A percentile compares a stretch with the other conserved stretches of the same genome.
Conservation (phyloP, 1,140 invertebrate genomes). For the Chionoecetes opilio region DNA sequence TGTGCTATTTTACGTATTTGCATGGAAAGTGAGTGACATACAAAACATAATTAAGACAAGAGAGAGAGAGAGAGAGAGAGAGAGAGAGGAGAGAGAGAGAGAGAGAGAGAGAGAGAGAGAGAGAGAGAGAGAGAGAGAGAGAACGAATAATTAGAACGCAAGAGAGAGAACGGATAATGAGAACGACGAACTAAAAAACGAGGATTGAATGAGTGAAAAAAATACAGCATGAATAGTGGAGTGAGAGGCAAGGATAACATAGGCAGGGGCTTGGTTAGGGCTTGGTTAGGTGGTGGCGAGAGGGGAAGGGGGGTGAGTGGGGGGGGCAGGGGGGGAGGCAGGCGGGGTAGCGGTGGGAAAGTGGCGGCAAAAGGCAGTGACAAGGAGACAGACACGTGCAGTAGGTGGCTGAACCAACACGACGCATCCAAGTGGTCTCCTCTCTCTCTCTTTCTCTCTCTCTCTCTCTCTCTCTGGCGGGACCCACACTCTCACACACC, state of each 20-base stretch:
- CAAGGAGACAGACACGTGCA: not conserved
- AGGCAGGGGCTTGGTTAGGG: not conserved
- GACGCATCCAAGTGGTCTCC: not conserved
- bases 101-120: not conserved
- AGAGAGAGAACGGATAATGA: not conserved
- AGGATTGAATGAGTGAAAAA: not conserved
- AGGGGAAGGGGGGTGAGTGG: not conserved
- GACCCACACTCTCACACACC: no score
- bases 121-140: constrained; percentile 23
- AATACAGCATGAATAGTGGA: not conserved
- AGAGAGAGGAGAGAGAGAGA: not conserved
- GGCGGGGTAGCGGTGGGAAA: not conserved
- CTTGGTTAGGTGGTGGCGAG: not conserved
- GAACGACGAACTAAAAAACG: not conserved
- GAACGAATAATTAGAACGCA: not conserved
- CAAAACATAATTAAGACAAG: no score
- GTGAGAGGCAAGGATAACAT: not conserved
- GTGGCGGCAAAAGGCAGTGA: not conserved
- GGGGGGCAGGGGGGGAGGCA: not conserved
- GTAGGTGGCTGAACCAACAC: constrained; percentile 1
- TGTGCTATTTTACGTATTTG: no score
- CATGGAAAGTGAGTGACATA: no score
- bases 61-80: not conserved
- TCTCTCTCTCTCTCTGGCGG: no score
- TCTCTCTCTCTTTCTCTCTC: not conserved